phyloP scores from a whole-genome alignment of 2,888 invertebrate genomes.

The Tenthredo distinguenda region DNA sequence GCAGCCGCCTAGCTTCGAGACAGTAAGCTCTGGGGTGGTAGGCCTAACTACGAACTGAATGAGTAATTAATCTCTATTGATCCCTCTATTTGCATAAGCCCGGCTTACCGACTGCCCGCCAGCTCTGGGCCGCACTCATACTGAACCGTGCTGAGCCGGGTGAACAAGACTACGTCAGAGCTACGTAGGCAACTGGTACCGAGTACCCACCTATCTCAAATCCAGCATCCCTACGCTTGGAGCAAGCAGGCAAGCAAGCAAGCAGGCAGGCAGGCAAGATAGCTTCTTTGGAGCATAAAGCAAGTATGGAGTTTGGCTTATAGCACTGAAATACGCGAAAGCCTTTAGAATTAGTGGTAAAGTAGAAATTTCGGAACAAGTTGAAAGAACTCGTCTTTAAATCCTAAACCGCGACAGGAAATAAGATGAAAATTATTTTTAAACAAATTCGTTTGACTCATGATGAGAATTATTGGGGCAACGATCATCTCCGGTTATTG shows the following conservation, averaged over 20 bases:
- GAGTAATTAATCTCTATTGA: constrained; percentile 72
- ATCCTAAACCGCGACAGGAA: not conserved
- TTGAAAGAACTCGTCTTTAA: not conserved
- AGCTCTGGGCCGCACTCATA: constrained; percentile 55
- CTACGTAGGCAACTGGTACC: constrained; percentile 30
- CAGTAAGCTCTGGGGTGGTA: constrained; percentile 62
- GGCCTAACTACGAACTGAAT: constrained; percentile 66
- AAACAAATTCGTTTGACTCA: not conserved
- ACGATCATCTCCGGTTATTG: not conserved
- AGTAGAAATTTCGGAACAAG: not conserved
- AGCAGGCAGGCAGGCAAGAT: not conserved
- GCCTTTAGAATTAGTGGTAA: not conserved
- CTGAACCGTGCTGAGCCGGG: constrained; percentile 61
- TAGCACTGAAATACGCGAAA: not conserved
- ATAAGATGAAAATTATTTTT: not conserved
- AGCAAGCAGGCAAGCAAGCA: not conserved
- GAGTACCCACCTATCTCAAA: constrained; percentile 11
- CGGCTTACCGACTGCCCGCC: constrained; percentile 68
- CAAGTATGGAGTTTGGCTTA: constrained; percentile 1
- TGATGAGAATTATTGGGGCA: not conserved
- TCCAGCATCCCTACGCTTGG: constrained; percentile 6
- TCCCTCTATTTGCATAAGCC: constrained; percentile 72
- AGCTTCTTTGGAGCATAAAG: constrained; percentile 11
- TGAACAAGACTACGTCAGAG: constrained; percentile 61
- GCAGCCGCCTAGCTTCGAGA: constrained; percentile 34